These are phyloP conservation scores for Leptopilina drosophilae DNA, from an alignment of 2,888 invertebrate genomes.

Conservation along the genomic window DNA sequence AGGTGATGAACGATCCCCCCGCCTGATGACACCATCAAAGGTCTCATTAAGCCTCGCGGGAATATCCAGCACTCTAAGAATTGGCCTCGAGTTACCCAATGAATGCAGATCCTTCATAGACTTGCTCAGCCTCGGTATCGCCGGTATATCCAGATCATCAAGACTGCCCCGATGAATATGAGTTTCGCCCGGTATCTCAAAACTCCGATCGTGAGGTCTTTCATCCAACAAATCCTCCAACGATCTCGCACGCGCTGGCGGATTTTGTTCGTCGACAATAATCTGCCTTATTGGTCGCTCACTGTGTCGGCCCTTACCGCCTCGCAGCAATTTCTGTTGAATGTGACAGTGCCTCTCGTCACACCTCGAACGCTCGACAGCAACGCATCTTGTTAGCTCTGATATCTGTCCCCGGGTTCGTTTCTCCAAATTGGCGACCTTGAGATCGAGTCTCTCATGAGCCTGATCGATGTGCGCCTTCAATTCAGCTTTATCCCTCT, in stretches of 20 bases:
- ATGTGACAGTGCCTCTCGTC: constrained; percentile 83
- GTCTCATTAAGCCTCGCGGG: constrained; percentile 68
- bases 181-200: constrained; percentile 72
- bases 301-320: constrained; percentile 81
- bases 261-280: constrained; percentile 78
- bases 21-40: constrained; percentile 67
- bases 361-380: constrained; percentile 81
- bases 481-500: constrained; percentile 88
- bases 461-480: constrained; percentile 88
- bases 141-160: constrained; percentile 71
- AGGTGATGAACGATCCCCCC: constrained; percentile 65
- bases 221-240: constrained; percentile 82
- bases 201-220: constrained; percentile 67
- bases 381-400: constrained; percentile 83
- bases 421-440: constrained; percentile 88
- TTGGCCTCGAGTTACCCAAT: constrained; percentile 59
- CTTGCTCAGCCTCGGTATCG: constrained; percentile 69
- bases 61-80: constrained; percentile 63
- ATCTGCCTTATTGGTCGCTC: constrained; percentile 79
- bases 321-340: constrained; percentile 81
- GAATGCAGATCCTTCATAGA: constrained; percentile 67
- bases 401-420: constrained; percentile 86
- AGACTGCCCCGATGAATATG: constrained; percentile 67
- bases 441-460: constrained; percentile 87
- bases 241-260: constrained; percentile 84